Conservation (phyloP, 2,113 vertebrate genomes). For the Gorsachius goisagi region DNA sequence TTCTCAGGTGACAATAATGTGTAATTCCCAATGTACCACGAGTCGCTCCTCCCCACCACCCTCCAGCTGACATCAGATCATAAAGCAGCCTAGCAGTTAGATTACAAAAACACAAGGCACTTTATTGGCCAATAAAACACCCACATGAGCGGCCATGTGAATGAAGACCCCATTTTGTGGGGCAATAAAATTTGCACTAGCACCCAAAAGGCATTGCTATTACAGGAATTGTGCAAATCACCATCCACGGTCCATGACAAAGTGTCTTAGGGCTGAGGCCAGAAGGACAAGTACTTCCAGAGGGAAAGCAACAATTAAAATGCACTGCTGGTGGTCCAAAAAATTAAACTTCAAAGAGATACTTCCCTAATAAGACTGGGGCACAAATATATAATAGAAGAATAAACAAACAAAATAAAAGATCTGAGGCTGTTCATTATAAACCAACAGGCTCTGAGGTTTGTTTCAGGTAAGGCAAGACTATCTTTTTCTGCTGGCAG, state of each 20-base stretch:
- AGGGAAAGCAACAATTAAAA: neutral
- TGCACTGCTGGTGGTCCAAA: neutral
- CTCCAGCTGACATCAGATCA: neutral
- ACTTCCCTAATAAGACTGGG: neutral
- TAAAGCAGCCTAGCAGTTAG: constrained; percentile 35
- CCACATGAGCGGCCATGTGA: neutral
- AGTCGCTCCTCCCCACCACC: neutral
- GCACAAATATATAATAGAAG: neutral
- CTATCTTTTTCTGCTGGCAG: neutral
- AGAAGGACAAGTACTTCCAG: neutral
- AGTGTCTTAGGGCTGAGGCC: neutral
- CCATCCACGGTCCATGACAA: neutral
- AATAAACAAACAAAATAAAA: neutral
- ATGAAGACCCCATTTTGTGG: constrained; percentile 29
- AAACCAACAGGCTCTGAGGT: neutral
- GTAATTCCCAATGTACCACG: neutral
- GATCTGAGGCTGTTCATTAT: neutral
- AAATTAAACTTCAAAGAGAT: neutral
- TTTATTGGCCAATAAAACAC: constrained; percentile 57
- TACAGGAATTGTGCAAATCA: neutral
- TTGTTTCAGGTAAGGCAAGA: neutral
- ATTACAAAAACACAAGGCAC: constrained; percentile 45
- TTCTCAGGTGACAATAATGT: neutral
- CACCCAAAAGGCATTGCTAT: constrained; percentile 2
- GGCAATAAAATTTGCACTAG: constrained; percentile 6